Percentiles rank a stretch among this genome's conserved stretches.
Evolutionary conservation across 2,888 invertebrate genomes (phyloP).

Genomic region (Erannis defoliaria): DNA sequence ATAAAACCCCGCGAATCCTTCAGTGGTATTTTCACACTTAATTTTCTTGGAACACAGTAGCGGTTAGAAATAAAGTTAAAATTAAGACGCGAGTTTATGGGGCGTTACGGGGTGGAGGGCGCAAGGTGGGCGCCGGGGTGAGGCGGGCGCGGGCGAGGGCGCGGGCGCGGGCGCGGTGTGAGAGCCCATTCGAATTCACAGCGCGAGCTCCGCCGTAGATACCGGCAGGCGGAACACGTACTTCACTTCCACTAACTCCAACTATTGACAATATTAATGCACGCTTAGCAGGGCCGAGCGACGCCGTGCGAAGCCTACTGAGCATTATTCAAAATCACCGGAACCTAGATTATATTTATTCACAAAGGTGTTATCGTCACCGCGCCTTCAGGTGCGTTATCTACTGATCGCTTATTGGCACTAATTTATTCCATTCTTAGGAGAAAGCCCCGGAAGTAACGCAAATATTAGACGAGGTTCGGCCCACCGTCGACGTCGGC

Average conservation of each 20-base stretch:
- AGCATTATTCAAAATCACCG: constrained; percentile 63
- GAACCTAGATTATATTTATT: constrained; percentile 11
- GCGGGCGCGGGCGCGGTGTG: constrained; percentile 58
- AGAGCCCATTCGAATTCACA: constrained; percentile 84
- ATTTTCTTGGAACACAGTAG: constrained; percentile 82
- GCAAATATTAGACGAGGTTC: constrained; percentile 84
- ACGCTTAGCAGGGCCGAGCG: constrained; percentile 83
- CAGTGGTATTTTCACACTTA: constrained; percentile 83
- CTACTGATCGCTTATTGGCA: constrained; percentile 60
- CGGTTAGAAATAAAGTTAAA: constrained; percentile 86
- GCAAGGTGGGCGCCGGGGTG: constrained; percentile 61
- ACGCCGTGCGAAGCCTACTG: constrained; percentile 72
- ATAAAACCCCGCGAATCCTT: constrained; percentile 71
- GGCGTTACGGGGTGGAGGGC: constrained; percentile 81
- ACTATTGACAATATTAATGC: constrained; percentile 87
- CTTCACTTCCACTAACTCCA: constrained; percentile 86
- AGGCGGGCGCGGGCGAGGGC: constrained; percentile 46
- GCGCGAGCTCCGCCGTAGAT: constrained; percentile 84
- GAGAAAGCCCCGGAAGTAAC: constrained; percentile 83
- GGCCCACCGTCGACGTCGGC: constrained; percentile 72
- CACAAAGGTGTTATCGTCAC: neutral
- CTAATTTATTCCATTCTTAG: constrained; percentile 83
- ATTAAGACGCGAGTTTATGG: constrained; percentile 86
- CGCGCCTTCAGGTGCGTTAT: constrained; percentile 31
- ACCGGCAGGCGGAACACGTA: constrained; percentile 86